phyloP scores from a whole-genome alignment of 1,140 invertebrate genomes.

The Acyrthosiphon pisum region DNA sequence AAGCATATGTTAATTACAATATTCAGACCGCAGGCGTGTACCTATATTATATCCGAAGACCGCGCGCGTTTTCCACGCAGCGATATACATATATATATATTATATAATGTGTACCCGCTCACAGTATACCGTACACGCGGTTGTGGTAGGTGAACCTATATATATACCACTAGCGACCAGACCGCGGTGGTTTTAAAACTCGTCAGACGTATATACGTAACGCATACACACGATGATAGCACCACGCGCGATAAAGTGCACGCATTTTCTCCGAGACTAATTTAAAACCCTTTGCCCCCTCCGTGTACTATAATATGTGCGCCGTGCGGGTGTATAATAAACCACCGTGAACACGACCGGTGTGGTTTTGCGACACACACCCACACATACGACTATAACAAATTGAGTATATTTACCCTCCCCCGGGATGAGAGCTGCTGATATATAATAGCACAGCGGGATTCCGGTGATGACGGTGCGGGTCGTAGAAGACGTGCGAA shows the following conservation, averaged over 20 bases:
- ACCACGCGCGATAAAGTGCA: neutral
- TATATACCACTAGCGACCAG: neutral
- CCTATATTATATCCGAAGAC: neutral
- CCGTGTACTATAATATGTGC: too few relatives aligned
- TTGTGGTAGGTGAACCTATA: neutral
- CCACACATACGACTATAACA: too few relatives aligned
- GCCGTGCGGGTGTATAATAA: neutral
- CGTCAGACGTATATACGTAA: neutral
- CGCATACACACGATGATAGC: neutral
- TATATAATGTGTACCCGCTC: neutral
- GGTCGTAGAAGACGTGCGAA: neutral
- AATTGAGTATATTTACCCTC: neutral
- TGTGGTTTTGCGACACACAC: neutral
- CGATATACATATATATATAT: neutral
- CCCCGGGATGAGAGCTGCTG: too few relatives aligned
- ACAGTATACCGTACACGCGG: neutral
- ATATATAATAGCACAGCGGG: too few relatives aligned
- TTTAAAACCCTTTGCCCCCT: neutral
- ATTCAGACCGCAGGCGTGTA: neutral
- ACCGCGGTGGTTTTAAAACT: neutral
- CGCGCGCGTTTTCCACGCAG: neutral
- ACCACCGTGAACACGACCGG: neutral
- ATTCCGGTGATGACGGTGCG: neutral
- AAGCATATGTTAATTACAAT: slow-evolving; percentile 26
- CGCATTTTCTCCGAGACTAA: neutral